A percentile compares a stretch with the other conserved stretches of the same genome.
phyloP scores from a whole-genome alignment of 2,113 vertebrate genomes.

The Cyphomyrus plagiostoma region DNA sequence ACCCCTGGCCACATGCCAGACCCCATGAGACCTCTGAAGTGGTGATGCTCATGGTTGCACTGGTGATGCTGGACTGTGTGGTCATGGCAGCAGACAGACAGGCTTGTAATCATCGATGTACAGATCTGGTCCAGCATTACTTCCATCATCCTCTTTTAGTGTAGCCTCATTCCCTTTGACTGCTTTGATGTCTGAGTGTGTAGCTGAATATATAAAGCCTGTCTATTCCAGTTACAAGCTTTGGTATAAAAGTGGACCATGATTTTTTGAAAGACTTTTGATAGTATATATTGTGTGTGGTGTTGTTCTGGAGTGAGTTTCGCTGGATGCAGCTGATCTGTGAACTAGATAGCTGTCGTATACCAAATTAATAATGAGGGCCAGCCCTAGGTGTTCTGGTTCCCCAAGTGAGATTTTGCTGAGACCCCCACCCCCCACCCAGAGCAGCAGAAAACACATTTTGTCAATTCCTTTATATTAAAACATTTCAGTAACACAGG shows the following conservation, averaged over 20 bases:
- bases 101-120: background rate
- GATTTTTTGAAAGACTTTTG: background rate
- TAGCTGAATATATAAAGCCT: background rate
- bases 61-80: background rate
- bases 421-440: background rate
- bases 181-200: slow-evolving; percentile 1
- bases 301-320: background rate
- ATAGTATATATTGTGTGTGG: background rate
- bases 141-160: background rate
- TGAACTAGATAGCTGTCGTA: background rate
- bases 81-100: background rate
- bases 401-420: background rate
- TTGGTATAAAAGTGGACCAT: background rate
- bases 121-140: background rate
- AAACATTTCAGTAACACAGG: background rate
- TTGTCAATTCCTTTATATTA: background rate
- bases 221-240: background rate
- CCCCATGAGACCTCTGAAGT: background rate
- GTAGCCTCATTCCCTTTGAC: background rate
- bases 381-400: background rate
- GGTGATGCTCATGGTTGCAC: background rate
- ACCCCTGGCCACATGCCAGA: background rate
- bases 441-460: background rate
- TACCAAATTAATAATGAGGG: background rate
- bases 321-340: background rate